Evolutionary conservation across 2,113 vertebrate species (phyloP), one percentile per base, ranked within the genome.

Genomic region (Dromas ardeola): DNA sequence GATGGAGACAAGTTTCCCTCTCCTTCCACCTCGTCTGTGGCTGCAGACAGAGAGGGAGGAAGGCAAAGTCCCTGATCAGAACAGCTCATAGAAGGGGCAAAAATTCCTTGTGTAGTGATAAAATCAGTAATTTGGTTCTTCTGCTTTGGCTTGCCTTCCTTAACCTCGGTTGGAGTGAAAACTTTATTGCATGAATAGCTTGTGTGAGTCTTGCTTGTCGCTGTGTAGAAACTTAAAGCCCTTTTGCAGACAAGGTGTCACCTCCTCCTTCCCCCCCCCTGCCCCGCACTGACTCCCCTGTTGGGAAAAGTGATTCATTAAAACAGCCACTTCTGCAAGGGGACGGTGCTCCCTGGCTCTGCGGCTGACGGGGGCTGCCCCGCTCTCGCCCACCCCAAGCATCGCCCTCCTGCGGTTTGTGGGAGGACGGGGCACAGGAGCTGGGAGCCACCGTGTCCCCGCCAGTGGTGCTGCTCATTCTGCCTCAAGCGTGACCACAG

Each of bases 341-440:
- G 59, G 43, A 14, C 5, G 1, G 15, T 5, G 50, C 49, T 30
- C 9, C 50, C 62, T 8, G 4, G 40, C 56, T 19, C 45, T 62
- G 45, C 9, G 4, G 25, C 55, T 17, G 38, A 9, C n/a, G 84
- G 74, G 45, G 21, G 0, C 30, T 14, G 62, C 34, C 23, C 53
- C 2, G 5, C 26, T 32, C 50, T 63, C 5, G 0, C 52, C 63
- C 62, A 13, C 36, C 74, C 8, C 7, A 9, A 11, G 26, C 74
- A 34, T 53, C 10, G n/a, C 26, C 55, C 38, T 34, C 34, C 49
- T 29, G 11, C 4, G 1, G 6, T 26, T 11, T 15, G 34, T 34
- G 88, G 62, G 62, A 27, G 5, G 18, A 52, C 2, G 0, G 4
- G 20, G 40, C 4, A 1, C 2, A 1, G 59, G 43, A 32, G 34